Evolutionary conservation across 2,888 invertebrate species (phyloP).

Genomic region (Drosophila anceps): DNA sequence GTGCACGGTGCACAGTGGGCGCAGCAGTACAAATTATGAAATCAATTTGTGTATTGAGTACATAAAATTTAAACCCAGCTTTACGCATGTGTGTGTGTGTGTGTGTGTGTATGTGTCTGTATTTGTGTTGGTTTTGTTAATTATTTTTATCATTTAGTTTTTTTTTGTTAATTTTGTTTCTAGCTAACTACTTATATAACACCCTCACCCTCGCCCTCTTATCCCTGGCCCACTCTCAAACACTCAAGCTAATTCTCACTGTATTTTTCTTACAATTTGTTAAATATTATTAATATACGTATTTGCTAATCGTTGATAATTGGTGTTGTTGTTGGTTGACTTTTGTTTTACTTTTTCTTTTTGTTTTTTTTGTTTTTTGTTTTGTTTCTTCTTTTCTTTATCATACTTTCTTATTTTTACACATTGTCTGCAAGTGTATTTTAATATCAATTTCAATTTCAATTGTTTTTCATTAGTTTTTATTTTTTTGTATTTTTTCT

Average conservation of each 20-base stretch:
- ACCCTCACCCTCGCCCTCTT: not conserved
- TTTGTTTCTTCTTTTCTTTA: constrained; percentile 33
- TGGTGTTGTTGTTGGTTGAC: constrained; percentile 36
- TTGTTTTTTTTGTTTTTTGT: constrained; percentile 12
- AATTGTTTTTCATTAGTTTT: constrained; percentile 25
- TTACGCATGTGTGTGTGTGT: constrained; percentile 3
- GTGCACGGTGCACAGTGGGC: constrained; percentile 6
- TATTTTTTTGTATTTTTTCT: constrained; percentile 17
- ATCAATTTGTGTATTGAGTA: constrained; percentile 3
- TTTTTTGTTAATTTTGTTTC: constrained; percentile 5
- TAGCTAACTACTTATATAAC: constrained; percentile 33
- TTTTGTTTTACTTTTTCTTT: constrained; percentile 13
- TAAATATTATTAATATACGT: constrained; percentile 32
- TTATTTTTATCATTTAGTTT: not conserved
- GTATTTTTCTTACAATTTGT: constrained; percentile 10
- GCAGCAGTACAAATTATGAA: not conserved
- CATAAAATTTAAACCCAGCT: not conserved
- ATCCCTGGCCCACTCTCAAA: not conserved
- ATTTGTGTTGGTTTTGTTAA: constrained; percentile 1
- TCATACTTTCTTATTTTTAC: constrained; percentile 83
- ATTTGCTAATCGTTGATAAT: constrained; percentile 41
- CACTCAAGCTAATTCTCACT: constrained; percentile 3
- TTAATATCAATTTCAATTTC: constrained; percentile 53
- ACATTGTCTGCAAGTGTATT: constrained; percentile 87
- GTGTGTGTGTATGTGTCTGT: not conserved